Conservation (phyloP, 2,797 vertebrate genomes). For the Etheostoma nigrum region DNA sequence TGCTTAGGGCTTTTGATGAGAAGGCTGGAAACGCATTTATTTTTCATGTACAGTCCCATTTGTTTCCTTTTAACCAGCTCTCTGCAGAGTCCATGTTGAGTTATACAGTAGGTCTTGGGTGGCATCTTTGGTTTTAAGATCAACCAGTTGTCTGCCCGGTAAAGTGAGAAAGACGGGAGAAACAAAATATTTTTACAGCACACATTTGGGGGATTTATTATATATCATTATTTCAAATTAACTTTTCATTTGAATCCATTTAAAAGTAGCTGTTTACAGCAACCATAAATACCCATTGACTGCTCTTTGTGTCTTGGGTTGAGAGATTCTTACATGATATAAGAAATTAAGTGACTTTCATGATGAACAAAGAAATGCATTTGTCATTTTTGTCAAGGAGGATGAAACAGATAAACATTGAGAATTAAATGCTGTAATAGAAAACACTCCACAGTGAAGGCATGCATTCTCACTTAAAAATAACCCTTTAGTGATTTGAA, state of each 20-base stretch:
- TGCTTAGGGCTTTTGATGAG: slow-evolving; percentile 75
- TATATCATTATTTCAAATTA: slow-evolving; percentile 48
- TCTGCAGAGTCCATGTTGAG: slow-evolving; percentile 32
- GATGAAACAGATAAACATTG: slow-evolving; percentile 70
- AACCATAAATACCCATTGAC: slow-evolving; percentile 36
- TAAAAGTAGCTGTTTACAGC: slow-evolving; percentile 43
- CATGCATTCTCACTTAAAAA: slow-evolving; percentile 59
- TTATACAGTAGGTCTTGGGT: slow-evolving; percentile 49
- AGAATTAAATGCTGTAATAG: slow-evolving; percentile 70
- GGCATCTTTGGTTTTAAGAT: slow-evolving; percentile 52
- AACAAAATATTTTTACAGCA: slow-evolving; percentile 53
- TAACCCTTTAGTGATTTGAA: slow-evolving; percentile 59
- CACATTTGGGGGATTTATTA: slow-evolving; percentile 29
- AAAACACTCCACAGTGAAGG: slow-evolving; percentile 65
- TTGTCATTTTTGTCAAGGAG: slow-evolving; percentile 74
- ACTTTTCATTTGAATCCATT: slow-evolving; percentile 51
- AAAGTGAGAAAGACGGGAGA: slow-evolving; percentile 48
- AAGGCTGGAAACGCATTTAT: slow-evolving; percentile 75
- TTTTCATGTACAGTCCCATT: slow-evolving; percentile 55
- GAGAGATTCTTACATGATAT: slow-evolving; percentile 62
- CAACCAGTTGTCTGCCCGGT: slow-evolving; percentile 39
- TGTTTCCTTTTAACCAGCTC: slow-evolving; percentile 29
- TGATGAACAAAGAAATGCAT: slow-evolving; percentile 71
- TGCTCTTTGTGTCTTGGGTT: slow-evolving; percentile 44
- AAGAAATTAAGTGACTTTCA: slow-evolving; percentile 73